Evolutionary conservation across 2,797 vertebrate genomes (phyloP).

Genomic region (Aeoliscus strigatus): DNA sequence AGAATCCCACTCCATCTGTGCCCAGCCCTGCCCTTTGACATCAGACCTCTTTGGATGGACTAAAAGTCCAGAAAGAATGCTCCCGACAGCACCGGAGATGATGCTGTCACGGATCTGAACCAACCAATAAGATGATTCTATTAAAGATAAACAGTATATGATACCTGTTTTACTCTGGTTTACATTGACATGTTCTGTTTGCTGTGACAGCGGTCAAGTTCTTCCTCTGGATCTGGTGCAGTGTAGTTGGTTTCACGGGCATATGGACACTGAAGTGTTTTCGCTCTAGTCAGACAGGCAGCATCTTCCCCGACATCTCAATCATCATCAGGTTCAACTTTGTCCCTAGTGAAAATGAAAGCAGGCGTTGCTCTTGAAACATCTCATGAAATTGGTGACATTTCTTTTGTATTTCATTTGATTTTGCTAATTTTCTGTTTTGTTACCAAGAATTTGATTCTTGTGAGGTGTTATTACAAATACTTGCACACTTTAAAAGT

Average conservation of each 20-base stretch:
- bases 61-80: no score
- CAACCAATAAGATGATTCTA: conserved; percentile 13
- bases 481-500: conserved; percentile 21
- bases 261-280: no score
- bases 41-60: conserved; percentile 2
- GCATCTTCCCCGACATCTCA: no score
- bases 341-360: no score
- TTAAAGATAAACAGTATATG: conserved; percentile 4
- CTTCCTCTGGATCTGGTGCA: no score
- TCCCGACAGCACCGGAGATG: conserved; percentile 4
- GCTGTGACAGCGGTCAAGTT: no score
- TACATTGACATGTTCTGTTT: conserved; percentile 28
- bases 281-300: no score
- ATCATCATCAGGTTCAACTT: no score
- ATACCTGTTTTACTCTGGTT: conserved; percentile 18
- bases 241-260: no score
- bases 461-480: conserved; percentile 9
- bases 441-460: no score
- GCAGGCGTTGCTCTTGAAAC: no score
- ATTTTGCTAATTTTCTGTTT: conserved; percentile 6
- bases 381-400: no score
- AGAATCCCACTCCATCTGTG: conserved; percentile 54
- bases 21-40: conserved; percentile 69
- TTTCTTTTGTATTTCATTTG: not conserved
- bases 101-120: conserved; percentile 12